Evolutionary conservation across 1,140 invertebrate species (phyloP).

Genomic region (Drosophila parvula): DNA sequence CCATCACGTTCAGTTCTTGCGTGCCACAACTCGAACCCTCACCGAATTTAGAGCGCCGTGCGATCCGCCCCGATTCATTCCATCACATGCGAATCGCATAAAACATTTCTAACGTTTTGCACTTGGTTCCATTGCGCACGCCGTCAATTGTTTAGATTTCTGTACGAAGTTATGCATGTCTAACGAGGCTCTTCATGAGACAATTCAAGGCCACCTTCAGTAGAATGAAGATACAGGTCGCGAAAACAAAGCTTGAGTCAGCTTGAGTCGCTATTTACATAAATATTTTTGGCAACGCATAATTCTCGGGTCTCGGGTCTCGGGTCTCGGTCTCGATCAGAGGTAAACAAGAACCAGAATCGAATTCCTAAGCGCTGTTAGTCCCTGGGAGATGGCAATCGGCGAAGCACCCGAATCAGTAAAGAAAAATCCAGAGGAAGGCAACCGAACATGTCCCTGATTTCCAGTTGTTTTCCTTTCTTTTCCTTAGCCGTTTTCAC

Average conservation of each 20-base stretch:
- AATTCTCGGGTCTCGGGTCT: background rate
- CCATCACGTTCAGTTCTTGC: slow-evolving; percentile 27
- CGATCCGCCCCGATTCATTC: slow-evolving; percentile 36
- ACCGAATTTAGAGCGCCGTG: slow-evolving; percentile 1
- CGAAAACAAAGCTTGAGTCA: background rate
- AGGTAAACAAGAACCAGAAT: slow-evolving; percentile 25
- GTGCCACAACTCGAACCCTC: background rate
- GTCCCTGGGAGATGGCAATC: background rate
- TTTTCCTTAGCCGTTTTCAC: slow-evolving; percentile 17
- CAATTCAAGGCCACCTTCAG: slow-evolving; percentile 9
- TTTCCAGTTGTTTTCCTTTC: slow-evolving; percentile 15
- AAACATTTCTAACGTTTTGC: slow-evolving; percentile 45
- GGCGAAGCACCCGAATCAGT: slow-evolving; percentile 35
- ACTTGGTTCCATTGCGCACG: slow-evolving; percentile 33
- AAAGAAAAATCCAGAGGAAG: slow-evolving; percentile 20
- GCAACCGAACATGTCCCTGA: background rate
- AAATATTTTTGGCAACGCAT: slow-evolving; percentile 8
- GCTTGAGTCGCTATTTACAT: slow-evolving; percentile 19
- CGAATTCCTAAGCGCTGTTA: background rate
- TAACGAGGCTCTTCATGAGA: slow-evolving; percentile 1
- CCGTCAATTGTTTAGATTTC: slow-evolving; percentile 30
- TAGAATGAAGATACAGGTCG: background rate
- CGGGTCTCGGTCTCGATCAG: background rate
- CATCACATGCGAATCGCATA: slow-evolving; percentile 60
- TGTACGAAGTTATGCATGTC: background rate